Conservation (phyloP, 1,140 invertebrate genomes). For the Meloidogyne exigua region DNA sequence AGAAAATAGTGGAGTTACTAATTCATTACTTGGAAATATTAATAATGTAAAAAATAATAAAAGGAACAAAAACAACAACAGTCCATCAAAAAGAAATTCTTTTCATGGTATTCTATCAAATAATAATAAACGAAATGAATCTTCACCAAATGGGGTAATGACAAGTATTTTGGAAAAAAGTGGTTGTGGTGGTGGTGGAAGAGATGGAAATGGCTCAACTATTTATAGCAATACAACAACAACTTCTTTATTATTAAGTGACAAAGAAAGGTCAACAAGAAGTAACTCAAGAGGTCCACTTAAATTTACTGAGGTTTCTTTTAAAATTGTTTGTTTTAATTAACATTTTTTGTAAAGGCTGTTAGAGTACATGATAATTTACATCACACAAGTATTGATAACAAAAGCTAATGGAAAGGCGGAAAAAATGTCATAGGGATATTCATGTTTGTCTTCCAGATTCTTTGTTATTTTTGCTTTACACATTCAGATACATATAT, state of each 20-base stretch:
- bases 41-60: neutral
- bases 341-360: constrained; percentile 14
- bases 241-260: neutral
- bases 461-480: neutral
- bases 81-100: neutral
- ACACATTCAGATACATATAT: neutral
- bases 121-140: constrained; percentile 3
- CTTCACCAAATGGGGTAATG: constrained; percentile 17
- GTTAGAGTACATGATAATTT: constrained; percentile 21
- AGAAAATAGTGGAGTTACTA: neutral
- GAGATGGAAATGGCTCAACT: neutral
- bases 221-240: constrained; percentile 1
- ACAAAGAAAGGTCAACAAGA: neutral
- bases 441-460: neutral
- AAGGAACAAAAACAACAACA: neutral
- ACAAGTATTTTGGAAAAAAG: constrained; percentile 9
- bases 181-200: neutral
- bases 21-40: neutral
- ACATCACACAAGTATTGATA: neutral
- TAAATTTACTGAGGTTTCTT: constrained; percentile 30
- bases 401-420: neutral
- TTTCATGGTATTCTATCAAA: constrained; percentile 2
- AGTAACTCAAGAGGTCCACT: constrained; percentile 7
- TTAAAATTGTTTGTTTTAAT: too few species aligned
- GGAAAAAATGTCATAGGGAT: neutral